Evolutionary conservation across 2,888 invertebrate species (phyloP), one percentile per base, ranked within the genome.

Genomic region (Eucera pruinosa): DNA sequence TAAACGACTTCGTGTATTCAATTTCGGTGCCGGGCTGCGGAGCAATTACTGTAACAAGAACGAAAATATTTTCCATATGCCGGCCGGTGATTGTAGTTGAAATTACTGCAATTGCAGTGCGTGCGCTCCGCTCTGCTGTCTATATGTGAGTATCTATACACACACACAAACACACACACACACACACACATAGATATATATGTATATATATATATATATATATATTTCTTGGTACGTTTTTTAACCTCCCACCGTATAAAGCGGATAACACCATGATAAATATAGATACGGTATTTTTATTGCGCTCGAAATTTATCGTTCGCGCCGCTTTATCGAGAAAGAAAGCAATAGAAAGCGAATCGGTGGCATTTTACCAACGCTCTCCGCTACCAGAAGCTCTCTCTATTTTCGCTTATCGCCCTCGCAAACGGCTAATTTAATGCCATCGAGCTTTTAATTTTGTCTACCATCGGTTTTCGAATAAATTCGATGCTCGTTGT

Each of bases 41-140:
- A 61, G 57, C 75, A 75, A 76, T 76, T 75, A 75, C 50, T 43
- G 75, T 75, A 62, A 67, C 66, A 55, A 75, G 73, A 66, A 50
- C 27, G 39, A 76, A 76, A 75, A 39, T 65, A 69, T 60, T 78
- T 69, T 69, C 60, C 77, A 60, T 77, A 68, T 18, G 64, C 54
- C 6, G 60, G 27, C 7, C 30, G 48, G 77, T 48, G 64, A 77
- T 69, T 65, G 69, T 45, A 69, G 64, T 45, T 54, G 65, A 60
- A 78, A 78, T 78, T 69, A 69, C 60, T 55, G 78, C 36, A 65
- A 78, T 65, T 55, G 27, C 47, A 30, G n/a, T 27, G 61, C 62
- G 33, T 33, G 57, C 61, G 20, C 3, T n/a, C 9, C 15, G 5
- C 23, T 39, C 15, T 13, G 47, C 18, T 43, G 7, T 23, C 5